Conservation (phyloP, 2,888 invertebrate species). For the Oligia strigilis region DNA sequence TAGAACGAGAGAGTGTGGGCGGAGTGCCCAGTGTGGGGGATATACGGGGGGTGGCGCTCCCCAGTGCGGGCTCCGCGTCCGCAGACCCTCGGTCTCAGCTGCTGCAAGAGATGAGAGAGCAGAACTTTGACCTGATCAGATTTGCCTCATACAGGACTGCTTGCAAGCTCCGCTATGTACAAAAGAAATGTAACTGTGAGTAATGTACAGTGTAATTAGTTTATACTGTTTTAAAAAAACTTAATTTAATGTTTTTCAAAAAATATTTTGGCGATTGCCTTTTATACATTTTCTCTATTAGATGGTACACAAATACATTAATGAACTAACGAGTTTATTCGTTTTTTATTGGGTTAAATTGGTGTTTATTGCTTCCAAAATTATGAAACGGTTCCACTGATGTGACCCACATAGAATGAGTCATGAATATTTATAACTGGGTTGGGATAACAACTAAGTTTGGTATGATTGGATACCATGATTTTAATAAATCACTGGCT, state of each 20-base stretch:
- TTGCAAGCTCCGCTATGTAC: constrained; percentile 98
- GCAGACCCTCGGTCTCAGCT: constrained; percentile 94
- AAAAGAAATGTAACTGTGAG: constrained; percentile 99
- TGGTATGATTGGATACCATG: constrained; percentile 26
- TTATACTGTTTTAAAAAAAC: background rate
- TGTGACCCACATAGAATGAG: constrained; percentile 23
- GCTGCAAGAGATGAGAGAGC: constrained; percentile 96
- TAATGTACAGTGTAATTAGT: constrained; percentile 62
- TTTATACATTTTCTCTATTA: background rate
- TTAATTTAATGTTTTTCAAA: background rate
- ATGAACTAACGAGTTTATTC: constrained; percentile 23
- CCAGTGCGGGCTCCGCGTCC: constrained; percentile 68
- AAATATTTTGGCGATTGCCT: background rate
- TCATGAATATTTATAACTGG: constrained; percentile 38
- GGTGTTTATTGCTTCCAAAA: constrained; percentile 36
- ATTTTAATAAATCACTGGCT: constrained; percentile 4
- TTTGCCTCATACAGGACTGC: constrained; percentile 99
- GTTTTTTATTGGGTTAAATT: constrained; percentile 54
- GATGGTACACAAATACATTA: constrained; percentile 8
- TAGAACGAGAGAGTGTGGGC: constrained; percentile 84
- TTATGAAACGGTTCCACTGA: constrained; percentile 15
- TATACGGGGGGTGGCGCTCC: constrained; percentile 67
- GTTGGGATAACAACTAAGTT: constrained; percentile 6
- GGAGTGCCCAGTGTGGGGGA: constrained; percentile 74
- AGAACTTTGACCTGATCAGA: constrained; percentile 98